Evolutionary conservation across 2,888 invertebrate species (phyloP).

Genomic region (Archips xylosteana): DNA sequence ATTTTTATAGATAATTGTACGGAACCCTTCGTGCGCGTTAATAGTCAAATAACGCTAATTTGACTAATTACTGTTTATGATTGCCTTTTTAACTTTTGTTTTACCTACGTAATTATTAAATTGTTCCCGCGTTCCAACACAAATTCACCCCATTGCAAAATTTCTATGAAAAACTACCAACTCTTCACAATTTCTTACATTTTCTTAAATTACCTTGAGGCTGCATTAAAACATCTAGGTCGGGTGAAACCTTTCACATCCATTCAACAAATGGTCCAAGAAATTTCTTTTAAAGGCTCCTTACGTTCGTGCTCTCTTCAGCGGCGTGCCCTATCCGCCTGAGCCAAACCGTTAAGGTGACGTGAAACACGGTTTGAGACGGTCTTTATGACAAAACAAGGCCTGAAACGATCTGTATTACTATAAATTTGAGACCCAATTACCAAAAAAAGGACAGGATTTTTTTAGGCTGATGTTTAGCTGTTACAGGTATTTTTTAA

Average conservation of each 20-base stretch:
- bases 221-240: background rate
- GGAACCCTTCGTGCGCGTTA: too few species aligned
- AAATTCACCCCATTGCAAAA: too few species aligned
- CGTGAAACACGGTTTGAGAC: slow-evolving; percentile 18
- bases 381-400: slow-evolving; percentile 20
- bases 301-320: slow-evolving; percentile 24
- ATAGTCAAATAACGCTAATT: too few species aligned
- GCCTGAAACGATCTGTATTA: slow-evolving; percentile 8
- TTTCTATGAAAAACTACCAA: too few species aligned
- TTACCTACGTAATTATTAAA: too few species aligned
- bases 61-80: too few species aligned
- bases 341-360: slow-evolving; percentile 18
- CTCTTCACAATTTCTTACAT: background rate
- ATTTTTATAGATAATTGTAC: too few species aligned
- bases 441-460: background rate
- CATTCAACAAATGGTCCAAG: slow-evolving; percentile 3
- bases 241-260: background rate
- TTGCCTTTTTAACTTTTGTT: too few species aligned
- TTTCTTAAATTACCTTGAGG: background rate
- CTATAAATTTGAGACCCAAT: slow-evolving; percentile 14
- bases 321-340: slow-evolving; percentile 28
- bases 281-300: slow-evolving; percentile 22
- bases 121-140: too few species aligned
- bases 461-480: background rate
- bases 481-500: background rate